Evolutionary conservation across 1,140 invertebrate species (phyloP).

Genomic region (Procambarus virginalis): DNA sequence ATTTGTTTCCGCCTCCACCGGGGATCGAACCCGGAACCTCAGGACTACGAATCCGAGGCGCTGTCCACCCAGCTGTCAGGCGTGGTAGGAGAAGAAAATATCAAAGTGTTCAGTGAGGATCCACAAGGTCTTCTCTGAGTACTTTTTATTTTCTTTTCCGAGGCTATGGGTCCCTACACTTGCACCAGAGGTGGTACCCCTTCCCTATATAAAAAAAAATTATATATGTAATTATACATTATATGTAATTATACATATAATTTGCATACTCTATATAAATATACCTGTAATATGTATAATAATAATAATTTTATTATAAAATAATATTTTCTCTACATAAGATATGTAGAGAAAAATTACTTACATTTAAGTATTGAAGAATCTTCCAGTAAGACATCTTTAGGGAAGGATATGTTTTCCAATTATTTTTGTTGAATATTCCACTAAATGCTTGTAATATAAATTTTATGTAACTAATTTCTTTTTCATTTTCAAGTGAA

Average conservation of each 20-base stretch:
- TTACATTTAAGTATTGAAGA: slow-evolving; percentile 14
- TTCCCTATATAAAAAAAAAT: background rate
- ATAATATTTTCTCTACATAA: no score
- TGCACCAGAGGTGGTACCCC: no score
- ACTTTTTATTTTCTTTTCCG: no score
- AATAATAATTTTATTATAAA: background rate
- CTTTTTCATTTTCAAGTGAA: background rate
- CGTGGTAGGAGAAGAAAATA: no score
- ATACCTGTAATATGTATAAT: background rate
- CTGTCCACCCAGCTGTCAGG: no score
- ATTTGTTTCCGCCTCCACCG: no score
- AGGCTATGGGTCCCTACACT: no score
- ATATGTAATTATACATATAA: background rate
- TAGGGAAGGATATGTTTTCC: slow-evolving; percentile 14
- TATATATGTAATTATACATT: background rate
- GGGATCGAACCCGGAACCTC: no score
- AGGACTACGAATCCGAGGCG: no score
- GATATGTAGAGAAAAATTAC: background rate
- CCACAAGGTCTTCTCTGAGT: no score
- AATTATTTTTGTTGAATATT: slow-evolving; percentile 27
- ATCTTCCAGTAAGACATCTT: slow-evolving; percentile 39
- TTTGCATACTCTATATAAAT: background rate
- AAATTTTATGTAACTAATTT: background rate
- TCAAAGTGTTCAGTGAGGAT: no score
- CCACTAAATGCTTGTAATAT: slow-evolving; percentile 17